These are phyloP conservation scores for Chelmon rostratus DNA, from an alignment of 2,797 vertebrate genomes.

Conservation along the genomic window DNA sequence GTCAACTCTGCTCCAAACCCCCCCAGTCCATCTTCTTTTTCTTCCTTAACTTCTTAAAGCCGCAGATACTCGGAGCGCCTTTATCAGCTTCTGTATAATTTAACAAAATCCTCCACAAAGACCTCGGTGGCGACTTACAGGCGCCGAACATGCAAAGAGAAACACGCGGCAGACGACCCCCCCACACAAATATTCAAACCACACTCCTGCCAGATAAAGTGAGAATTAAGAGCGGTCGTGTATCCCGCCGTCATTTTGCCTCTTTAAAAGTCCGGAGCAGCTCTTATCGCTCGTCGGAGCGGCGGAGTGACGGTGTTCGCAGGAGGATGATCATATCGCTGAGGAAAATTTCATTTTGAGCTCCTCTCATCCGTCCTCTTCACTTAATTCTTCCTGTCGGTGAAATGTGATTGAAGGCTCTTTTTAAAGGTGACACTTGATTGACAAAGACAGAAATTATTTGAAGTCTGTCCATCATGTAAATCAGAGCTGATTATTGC, in stretches of 20 bases:
- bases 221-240: constrained; percentile 26
- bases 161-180: constrained; percentile 21
- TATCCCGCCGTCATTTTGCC: constrained; percentile 19
- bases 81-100: constrained; percentile 78
- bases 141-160: constrained; percentile 36
- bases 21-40: constrained; percentile 54
- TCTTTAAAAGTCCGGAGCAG: constrained; percentile 32
- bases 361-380: constrained; percentile 44
- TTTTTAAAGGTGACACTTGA: constrained; percentile 46
- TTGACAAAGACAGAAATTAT: constrained; percentile 27
- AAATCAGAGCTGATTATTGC: constrained; percentile 30
- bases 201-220: constrained; percentile 27
- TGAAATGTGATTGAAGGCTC: constrained; percentile 32
- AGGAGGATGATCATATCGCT: constrained; percentile 29
- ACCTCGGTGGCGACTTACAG: constrained; percentile 53
- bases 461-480: constrained; percentile 39
- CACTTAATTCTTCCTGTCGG: constrained; percentile 23
- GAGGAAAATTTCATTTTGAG: constrained; percentile 38
- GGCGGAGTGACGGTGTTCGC: neutral
- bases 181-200: constrained; percentile 32
- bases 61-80: constrained; percentile 67
- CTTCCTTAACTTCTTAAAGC: constrained; percentile 73
- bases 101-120: constrained; percentile 76
- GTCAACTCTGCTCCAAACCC: constrained; percentile 41
- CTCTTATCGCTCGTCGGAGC: constrained; percentile 30